Evolutionary conservation across 2,797 vertebrate species (phyloP).

Genomic region (Gorsachius magnificus): DNA sequence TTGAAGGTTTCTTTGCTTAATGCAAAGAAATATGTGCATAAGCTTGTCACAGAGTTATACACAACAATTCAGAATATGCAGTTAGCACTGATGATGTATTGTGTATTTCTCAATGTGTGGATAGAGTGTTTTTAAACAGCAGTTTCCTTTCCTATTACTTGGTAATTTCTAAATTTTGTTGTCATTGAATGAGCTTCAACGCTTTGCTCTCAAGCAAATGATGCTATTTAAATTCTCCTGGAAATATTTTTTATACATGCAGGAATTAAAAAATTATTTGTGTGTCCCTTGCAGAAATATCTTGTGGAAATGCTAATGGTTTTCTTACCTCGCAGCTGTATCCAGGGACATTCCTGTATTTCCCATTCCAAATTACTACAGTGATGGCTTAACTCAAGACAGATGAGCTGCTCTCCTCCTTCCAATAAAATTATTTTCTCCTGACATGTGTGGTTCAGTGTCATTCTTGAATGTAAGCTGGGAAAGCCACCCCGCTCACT

Average conservation of each 20-base stretch:
- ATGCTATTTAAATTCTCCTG: background rate
- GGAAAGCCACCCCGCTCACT: background rate
- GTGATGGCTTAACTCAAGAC: background rate
- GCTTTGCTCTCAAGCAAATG: background rate
- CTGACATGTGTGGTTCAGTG: background rate
- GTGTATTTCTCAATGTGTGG: background rate
- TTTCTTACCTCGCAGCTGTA: conserved; percentile 18
- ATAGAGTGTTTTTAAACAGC: background rate
- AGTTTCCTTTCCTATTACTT: background rate
- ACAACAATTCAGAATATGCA: background rate
- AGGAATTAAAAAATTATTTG: conserved; percentile 1
- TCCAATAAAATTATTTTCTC: background rate
- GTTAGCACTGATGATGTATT: background rate
- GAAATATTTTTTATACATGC: background rate
- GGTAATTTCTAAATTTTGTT: background rate
- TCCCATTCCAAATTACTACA: background rate
- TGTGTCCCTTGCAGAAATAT: conserved; percentile 14
- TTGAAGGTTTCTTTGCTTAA: background rate
- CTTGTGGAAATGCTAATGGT: background rate
- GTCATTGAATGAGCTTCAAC: background rate
- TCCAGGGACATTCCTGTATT: background rate
- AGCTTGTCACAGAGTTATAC: background rate
- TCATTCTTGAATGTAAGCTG: background rate
- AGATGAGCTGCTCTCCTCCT: background rate
- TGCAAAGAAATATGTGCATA: background rate